Evolutionary conservation across 2,888 invertebrate species (phyloP).

Genomic region (Laspeyria flexula): DNA sequence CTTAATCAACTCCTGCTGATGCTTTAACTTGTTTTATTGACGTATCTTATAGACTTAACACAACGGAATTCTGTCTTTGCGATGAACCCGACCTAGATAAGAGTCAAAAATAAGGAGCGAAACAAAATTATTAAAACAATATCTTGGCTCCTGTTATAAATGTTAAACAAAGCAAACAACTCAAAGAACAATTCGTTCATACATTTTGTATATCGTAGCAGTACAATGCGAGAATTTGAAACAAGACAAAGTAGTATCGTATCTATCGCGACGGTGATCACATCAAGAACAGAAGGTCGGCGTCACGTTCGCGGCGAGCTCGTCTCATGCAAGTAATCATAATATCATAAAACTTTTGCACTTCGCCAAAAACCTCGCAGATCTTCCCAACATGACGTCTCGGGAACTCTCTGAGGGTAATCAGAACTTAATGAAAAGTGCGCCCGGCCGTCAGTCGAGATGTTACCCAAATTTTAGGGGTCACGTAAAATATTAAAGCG

Average conservation of each 20-base stretch:
- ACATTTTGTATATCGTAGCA: neutral
- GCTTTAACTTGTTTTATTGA: no score
- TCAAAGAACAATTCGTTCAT: neutral
- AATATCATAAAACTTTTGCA: constrained; percentile 85
- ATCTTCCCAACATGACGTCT: constrained; percentile 69
- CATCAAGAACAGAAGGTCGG: constrained; percentile 38
- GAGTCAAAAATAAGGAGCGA: no score
- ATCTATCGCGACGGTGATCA: constrained; percentile 43
- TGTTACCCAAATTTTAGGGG: constrained; percentile 80
- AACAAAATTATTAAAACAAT: no score
- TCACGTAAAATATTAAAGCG: constrained; percentile 86
- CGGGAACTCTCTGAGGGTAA: constrained; percentile 74
- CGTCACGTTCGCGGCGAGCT: constrained; percentile 63
- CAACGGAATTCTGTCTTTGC: no score
- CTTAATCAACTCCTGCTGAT: no score
- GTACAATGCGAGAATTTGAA: constrained; percentile 9
- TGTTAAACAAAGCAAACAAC: no score
- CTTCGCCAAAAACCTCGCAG: constrained; percentile 77
- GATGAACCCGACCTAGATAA: no score
- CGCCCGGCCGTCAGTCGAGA: constrained; percentile 69
- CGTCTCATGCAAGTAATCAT: constrained; percentile 81
- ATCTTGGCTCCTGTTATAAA: no score
- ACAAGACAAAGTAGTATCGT: constrained; percentile 43
- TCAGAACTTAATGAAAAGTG: constrained; percentile 85
- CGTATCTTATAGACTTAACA: no score